These are phyloP conservation scores for Kryptolebias ocellatus DNA, from an alignment of 2,797 vertebrate genomes.

Conservation along the genomic window DNA sequence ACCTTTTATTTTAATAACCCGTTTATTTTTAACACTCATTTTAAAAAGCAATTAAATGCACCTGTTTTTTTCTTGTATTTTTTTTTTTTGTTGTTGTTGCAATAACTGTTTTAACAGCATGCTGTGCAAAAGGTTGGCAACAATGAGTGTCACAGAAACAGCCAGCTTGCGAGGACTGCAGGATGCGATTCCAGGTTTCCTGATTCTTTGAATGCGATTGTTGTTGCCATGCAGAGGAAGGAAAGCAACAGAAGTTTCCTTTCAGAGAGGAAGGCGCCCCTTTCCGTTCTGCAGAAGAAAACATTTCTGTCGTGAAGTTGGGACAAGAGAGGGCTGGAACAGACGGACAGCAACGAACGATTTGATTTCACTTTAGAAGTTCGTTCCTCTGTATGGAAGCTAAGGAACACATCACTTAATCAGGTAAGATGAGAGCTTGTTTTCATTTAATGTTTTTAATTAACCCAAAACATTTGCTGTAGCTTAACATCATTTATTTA, in stretches of 20 bases:
- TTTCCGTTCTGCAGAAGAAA: constrained; percentile 82
- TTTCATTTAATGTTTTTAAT: neutral
- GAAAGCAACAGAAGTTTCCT: constrained; percentile 85
- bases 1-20: neutral
- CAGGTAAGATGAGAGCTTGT: constrained; percentile 53
- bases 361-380: constrained; percentile 24
- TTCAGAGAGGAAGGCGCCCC: constrained; percentile 77
- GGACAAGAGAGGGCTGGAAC: constrained; percentile 50
- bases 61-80: no score
- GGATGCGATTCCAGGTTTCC: constrained; percentile 82
- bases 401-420: constrained; percentile 18
- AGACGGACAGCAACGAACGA: constrained; percentile 6
- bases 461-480: neutral
- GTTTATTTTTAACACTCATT: neutral
- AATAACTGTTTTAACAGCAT: neutral
- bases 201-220: constrained; percentile 78
- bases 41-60: neutral
- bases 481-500: neutral
- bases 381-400: constrained; percentile 11
- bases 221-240: constrained; percentile 81
- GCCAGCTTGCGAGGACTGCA: constrained; percentile 60
- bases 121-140: constrained; percentile 1
- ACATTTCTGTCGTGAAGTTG: constrained; percentile 77
- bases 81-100: no score
- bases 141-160: neutral